These are phyloP conservation scores for Menura novaehollandiae DNA, from an alignment of 2,113 vertebrate species.

Conservation along the genomic window DNA sequence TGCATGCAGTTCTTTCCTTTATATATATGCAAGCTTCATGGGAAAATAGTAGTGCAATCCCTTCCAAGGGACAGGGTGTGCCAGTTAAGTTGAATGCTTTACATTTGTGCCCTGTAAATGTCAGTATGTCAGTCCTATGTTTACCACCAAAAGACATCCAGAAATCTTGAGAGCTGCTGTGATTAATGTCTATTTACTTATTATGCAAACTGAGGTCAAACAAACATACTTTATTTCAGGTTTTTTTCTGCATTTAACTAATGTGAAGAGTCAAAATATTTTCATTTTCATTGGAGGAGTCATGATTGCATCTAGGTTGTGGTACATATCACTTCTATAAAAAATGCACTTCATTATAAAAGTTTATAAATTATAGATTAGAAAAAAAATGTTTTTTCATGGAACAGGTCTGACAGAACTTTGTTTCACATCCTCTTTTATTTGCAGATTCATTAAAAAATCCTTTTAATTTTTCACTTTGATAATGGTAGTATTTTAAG, in stretches of 20 bases:
- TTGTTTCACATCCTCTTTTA: neutral
- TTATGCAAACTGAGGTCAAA: neutral
- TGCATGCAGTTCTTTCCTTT: neutral
- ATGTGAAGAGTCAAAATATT: neutral
- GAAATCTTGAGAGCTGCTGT: neutral
- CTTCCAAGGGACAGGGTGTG: neutral
- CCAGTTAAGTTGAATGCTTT: neutral
- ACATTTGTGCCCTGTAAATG: neutral
- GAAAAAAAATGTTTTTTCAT: neutral
- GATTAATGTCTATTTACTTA: neutral
- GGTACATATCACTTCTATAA: neutral
- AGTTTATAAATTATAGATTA: neutral
- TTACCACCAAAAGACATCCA: neutral
- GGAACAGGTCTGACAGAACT: neutral
- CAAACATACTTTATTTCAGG: neutral
- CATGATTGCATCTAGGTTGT: neutral
- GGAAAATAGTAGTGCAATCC: neutral
- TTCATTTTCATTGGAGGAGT: neutral
- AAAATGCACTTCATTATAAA: neutral
- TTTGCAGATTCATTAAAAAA: neutral
- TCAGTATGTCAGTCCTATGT: neutral
- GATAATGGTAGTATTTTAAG: neutral
- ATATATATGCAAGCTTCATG: neutral
- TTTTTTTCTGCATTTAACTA: neutral
- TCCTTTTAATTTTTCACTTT: neutral